phyloP scores from a whole-genome alignment of 2,113 vertebrate species.

The Callionymus lyra region DNA sequence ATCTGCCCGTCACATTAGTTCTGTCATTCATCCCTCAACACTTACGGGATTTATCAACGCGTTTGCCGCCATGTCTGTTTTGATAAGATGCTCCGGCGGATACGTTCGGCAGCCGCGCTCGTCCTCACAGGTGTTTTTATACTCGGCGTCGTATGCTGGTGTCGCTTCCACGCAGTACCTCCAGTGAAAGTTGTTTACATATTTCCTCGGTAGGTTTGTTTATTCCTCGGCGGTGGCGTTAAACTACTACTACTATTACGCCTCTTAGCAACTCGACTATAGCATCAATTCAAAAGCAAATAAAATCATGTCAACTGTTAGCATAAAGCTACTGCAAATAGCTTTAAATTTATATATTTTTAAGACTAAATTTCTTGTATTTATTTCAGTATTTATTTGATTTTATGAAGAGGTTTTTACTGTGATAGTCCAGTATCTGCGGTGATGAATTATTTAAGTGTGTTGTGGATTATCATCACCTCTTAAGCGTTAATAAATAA shows the following conservation, averaged over 20 bases:
- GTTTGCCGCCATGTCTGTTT: slow-evolving; percentile 32
- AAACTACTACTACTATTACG: slow-evolving; percentile 3
- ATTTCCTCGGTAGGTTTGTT: slow-evolving; percentile 23
- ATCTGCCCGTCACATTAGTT: slow-evolving; percentile 41
- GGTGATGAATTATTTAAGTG: slow-evolving; percentile 1
- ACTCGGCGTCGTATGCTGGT: slow-evolving; percentile 38
- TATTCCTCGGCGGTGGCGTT: slow-evolving; percentile 12
- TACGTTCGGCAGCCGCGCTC: slow-evolving; percentile 12
- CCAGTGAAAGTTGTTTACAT: slow-evolving; percentile 55
- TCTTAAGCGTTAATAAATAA: too few species aligned
- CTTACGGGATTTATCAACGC: slow-evolving; percentile 45
- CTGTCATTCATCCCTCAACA: slow-evolving; percentile 44
- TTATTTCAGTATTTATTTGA: too few species aligned
- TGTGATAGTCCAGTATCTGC: too few species aligned
- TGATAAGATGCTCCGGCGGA: slow-evolving; percentile 10
- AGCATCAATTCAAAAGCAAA: too few species aligned
- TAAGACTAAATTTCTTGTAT: too few species aligned
- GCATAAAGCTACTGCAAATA: too few species aligned
- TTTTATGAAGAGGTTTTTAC: too few species aligned
- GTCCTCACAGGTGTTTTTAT: slow-evolving; percentile 39
- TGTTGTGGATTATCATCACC: background rate
- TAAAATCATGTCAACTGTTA: too few species aligned
- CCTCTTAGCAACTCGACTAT: too few species aligned
- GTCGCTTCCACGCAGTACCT: slow-evolving; percentile 21
- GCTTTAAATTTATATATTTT: too few species aligned